Evolutionary conservation across 2,888 invertebrate genomes (phyloP).

Genomic region (Diloba caeruleocephala): DNA sequence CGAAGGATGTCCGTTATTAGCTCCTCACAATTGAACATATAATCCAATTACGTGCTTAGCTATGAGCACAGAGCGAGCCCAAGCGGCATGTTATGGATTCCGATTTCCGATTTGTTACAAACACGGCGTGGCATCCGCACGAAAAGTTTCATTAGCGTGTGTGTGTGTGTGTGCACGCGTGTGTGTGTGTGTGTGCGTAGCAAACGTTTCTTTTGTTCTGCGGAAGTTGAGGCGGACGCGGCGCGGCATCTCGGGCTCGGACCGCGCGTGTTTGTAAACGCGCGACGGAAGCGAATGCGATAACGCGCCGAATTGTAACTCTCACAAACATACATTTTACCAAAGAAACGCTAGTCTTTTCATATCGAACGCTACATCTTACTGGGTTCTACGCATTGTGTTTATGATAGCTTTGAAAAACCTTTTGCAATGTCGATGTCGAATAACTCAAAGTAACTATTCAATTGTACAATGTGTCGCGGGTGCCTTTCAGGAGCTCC

Average conservation of each 20-base stretch:
- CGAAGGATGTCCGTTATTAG: constrained; percentile 1
- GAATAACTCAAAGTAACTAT: constrained; percentile 21
- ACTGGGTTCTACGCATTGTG: constrained; percentile 18
- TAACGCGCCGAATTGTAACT: constrained; percentile 16
- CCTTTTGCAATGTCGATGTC: constrained; percentile 25
- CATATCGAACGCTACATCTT: constrained; percentile 5
- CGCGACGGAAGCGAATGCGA: constrained; percentile 43
- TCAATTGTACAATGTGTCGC: no score
- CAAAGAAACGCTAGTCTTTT: constrained; percentile 16
- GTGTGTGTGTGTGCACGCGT: neutral
- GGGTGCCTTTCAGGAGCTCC: no score
- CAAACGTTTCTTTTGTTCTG: constrained; percentile 42
- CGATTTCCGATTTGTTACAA: constrained; percentile 32
- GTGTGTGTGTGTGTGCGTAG: constrained; percentile 24
- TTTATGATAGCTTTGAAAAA: constrained; percentile 29
- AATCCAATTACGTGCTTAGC: no score
- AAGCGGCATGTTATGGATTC: constrained; percentile 34
- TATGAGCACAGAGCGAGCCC: neutral
- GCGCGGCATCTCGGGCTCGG: constrained; percentile 1
- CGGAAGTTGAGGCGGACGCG: constrained; percentile 9
- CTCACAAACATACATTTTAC: constrained; percentile 5
- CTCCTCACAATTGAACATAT: constrained; percentile 13
- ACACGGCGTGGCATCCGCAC: constrained; percentile 30
- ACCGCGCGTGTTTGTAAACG: constrained; percentile 43
- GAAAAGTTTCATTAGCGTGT: constrained; percentile 17